Evolutionary conservation across 92 coral and sea anemone species (phyloP), one percentile per base, ranked within the genome.

Genomic region (Zoanthus sociatus): DNA sequence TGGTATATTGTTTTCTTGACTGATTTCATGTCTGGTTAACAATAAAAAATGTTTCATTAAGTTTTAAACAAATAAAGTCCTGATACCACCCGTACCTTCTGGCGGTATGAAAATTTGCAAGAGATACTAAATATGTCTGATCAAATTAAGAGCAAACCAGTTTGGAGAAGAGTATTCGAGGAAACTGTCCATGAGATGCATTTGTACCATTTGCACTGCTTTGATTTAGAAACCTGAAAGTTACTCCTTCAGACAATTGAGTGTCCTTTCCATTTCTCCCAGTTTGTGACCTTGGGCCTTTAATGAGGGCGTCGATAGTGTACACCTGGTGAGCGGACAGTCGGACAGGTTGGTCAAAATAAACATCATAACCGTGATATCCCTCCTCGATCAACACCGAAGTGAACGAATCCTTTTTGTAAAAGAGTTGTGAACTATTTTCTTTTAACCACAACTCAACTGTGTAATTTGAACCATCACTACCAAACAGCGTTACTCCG

Each of bases 401-500:
- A 11, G 14, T 70, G 32, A 70, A 70, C 3, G 74, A 70, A 26
- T 70, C 74, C 74, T 70, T 30, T 70, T 70, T 32, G 74, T 30
- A 70, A 70, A 70, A 70, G 8, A 70, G 74, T 44, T 7, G 9
- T 30, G 30, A 44, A 7, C 12, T 70, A 30, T 47, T 30, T 70
- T 16, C 32, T 47, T 70, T 70, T 6, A 70, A 11, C 75, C 75
- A 20, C 30, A 70, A 70, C 75, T 70, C 47, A 20, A 32, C 26
- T 11, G 47, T 70, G 75, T 70, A 32, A 30, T 3, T 70, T 70
- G 75, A 70, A 20, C 15, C 75, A 30, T 70, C 26, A 70, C 75
- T 70, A 20, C 75, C 75, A 20, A 70, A 70, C 75, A 70, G 47
- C 6, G 75, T 70, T 45, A 70, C 75, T 45, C 75, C 47, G 32